phyloP scores from a whole-genome alignment of 2,888 invertebrate species.

The Brachypterus glaber region DNA sequence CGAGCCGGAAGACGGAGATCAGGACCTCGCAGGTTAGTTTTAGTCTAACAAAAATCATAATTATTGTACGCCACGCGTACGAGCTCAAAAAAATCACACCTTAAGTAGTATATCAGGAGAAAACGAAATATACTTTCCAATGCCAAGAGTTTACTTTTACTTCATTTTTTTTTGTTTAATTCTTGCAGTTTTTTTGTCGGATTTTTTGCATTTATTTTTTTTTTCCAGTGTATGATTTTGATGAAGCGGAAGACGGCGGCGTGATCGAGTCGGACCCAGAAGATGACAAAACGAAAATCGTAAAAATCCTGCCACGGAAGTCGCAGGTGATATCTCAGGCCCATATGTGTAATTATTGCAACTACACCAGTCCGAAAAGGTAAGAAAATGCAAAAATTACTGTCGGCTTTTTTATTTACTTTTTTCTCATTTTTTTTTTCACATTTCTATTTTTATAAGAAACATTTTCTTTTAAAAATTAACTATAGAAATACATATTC shows the following conservation, averaged over 20 bases:
- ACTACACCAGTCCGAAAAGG: slow-evolving; percentile 76
- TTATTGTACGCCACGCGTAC: too few species aligned
- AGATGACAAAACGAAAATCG: slow-evolving; percentile 55
- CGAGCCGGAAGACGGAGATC: slow-evolving; percentile 43
- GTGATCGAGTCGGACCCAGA: slow-evolving; percentile 52
- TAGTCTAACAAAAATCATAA: too few species aligned
- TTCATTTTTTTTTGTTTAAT: background rate
- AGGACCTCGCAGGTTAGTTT: slow-evolving; percentile 45
- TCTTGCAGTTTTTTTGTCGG: background rate
- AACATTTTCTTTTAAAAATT: too few species aligned
- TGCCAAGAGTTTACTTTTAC: background rate
- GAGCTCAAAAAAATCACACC: too few species aligned
- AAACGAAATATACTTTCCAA: too few species aligned
- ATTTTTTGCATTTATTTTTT: slow-evolving; percentile 6
- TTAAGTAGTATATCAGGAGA: too few species aligned
- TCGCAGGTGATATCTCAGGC: slow-evolving; percentile 56
- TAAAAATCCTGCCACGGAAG: slow-evolving; percentile 52
- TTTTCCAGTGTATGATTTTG: slow-evolving; percentile 59
- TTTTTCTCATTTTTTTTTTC: too few species aligned
- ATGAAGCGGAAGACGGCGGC: slow-evolving; percentile 54
- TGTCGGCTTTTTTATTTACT: too few species aligned
- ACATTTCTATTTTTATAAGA: too few species aligned
- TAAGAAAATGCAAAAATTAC: too few species aligned
- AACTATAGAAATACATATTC: too few species aligned
- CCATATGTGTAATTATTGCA: slow-evolving; percentile 83